Percentiles rank a stretch among this genome's conserved stretches.
Evolutionary conservation across 2,888 invertebrate genomes (phyloP).

Genomic region (Tetragonisca angustula): DNA sequence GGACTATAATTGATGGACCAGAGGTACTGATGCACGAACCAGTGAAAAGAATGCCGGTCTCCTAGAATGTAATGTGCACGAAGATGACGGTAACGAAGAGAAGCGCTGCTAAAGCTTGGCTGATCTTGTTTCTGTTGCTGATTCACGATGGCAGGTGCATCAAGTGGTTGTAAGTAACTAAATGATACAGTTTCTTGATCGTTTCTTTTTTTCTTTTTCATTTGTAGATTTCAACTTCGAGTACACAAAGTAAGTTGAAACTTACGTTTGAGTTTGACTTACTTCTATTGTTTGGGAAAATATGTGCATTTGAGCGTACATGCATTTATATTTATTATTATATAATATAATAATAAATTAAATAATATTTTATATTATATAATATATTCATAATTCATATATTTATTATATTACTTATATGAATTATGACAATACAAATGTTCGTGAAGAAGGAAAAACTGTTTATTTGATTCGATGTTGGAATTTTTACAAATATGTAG

Average conservation of each 20-base stretch:
- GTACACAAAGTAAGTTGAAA: no score
- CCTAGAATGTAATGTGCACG: constrained; percentile 74
- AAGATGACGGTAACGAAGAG: constrained; percentile 75
- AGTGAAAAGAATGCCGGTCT: constrained; percentile 51
- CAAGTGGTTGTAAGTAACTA: constrained; percentile 83
- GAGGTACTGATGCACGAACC: background rate
- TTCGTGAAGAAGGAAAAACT: background rate
- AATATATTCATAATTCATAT: no score
- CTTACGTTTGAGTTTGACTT: no score
- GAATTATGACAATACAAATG: no score
- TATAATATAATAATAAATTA: no score
- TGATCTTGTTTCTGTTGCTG: constrained; percentile 75
- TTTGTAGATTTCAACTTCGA: no score
- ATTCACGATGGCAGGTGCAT: constrained; percentile 80
- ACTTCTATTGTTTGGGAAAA: no score
- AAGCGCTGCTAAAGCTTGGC: constrained; percentile 63
- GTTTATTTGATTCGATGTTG: background rate
- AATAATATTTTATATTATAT: no score
- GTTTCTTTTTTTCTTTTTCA: background rate
- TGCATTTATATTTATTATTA: no score
- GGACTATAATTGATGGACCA: background rate
- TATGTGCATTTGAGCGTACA: no score
- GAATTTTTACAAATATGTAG: background rate
- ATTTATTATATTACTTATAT: no score
- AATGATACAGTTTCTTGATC: background rate